Percentiles rank a stretch among this genome's conserved stretches.
These are phyloP conservation scores for Timema podura DNA, from an alignment of 2,888 invertebrate genomes.

Conservation along the genomic window DNA sequence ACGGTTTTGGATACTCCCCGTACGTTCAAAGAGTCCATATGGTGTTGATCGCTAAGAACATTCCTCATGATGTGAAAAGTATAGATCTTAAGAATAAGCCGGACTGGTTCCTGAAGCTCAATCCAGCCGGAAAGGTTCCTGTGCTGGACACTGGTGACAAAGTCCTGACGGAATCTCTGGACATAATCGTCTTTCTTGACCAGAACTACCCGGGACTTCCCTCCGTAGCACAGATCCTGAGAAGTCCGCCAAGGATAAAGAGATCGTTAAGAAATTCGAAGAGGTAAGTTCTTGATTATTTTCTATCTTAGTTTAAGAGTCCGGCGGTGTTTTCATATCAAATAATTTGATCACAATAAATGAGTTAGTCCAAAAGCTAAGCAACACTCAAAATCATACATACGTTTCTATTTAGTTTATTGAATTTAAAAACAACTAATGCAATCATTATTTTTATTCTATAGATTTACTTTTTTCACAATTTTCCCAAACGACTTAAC, in stretches of 20 bases:
- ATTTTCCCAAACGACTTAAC: no score
- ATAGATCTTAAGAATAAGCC: background rate
- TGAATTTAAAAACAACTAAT: no score
- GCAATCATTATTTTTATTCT: no score
- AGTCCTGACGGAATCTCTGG: background rate
- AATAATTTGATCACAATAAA: no score
- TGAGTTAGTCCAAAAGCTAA: no score
- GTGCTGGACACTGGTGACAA: background rate
- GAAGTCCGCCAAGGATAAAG: background rate
- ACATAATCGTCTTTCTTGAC: background rate
- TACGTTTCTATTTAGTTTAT: no score
- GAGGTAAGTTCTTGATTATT: background rate
- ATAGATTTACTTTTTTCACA: no score
- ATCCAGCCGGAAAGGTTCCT: background rate
- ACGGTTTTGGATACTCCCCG: background rate
- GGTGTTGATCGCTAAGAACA: constrained; percentile 1
- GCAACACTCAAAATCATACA: no score
- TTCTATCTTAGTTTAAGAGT: no score
- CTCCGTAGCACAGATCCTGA: background rate
- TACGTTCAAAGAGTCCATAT: background rate
- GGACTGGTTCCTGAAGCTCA: background rate
- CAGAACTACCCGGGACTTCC: background rate
- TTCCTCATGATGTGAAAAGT: background rate
- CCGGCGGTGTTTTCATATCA: no score
- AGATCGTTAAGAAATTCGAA: constrained; percentile 1